Evolutionary conservation across 2,888 invertebrate genomes (phyloP), one percentile per base, ranked within the genome.

Genomic region (Rhorus exstirpatorius): DNA sequence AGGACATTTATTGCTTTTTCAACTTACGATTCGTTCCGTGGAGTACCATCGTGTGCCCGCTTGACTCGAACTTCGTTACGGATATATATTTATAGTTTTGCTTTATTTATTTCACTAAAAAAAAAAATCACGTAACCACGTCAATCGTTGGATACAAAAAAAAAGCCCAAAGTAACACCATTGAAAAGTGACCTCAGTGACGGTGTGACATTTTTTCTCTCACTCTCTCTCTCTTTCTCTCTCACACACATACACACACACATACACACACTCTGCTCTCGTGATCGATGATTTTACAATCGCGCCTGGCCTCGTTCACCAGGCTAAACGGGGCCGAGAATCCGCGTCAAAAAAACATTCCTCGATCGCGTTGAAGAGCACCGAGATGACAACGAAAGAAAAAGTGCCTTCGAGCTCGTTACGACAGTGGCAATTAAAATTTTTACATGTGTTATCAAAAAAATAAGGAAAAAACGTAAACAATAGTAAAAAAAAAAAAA

Each of bases 1-100:
- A 19, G 71, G 65, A 71, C 49, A 76, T 71, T 76, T 19, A 81
- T 76, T 70, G 63, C 38, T 76, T 70, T 53, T 31, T 77, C 81
- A 84, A 93, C 93, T 93, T 92, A 93, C 93, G 92, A 88, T 92
- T 92, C 78, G 91, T 90, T 87, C 91, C 92, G 91, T 93, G 93
- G 74, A 93, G 91, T 82, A 93, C 93, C 93, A 93, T 93, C 88
- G 88, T 91, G 90, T 79, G n/a, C 84, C 83, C 71, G 84, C 81
- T 71, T 26, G 53, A 72, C 68, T 74, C 70, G 70, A 78, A 79
- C 77, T 51, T 60, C 49, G 46, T 17, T n/a, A 44, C 63, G 17
- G 17, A 46, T 63, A 24, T 31, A 8, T 21, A 26, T 24, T 41
- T 53, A 65, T 49, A 46, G 12, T 19, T 38, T 55, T 24, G 31